These are phyloP conservation scores for Timandra comae DNA, from an alignment of 2,888 invertebrate species.

Conservation along the genomic window DNA sequence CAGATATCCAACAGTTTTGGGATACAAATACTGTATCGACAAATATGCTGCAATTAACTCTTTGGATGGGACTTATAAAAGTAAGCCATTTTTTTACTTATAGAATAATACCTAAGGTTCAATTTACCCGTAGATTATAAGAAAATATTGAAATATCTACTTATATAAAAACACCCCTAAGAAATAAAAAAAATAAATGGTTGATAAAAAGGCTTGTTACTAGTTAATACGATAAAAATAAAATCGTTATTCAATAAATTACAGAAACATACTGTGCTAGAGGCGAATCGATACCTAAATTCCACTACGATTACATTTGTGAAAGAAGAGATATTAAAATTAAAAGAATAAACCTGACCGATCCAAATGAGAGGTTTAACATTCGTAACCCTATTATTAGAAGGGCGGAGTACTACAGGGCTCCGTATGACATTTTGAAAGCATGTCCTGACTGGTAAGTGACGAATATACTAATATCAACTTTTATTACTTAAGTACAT, in stretches of 20 bases:
- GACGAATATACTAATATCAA: background rate
- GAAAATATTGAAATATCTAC: too few relatives aligned
- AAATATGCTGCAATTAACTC: constrained; percentile 58
- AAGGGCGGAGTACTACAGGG: constrained; percentile 64
- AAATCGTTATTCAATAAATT: too few relatives aligned
- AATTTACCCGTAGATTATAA: too few relatives aligned
- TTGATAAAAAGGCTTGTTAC: too few relatives aligned
- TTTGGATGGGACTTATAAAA: constrained; percentile 59
- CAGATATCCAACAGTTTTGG: constrained; percentile 52
- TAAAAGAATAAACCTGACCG: constrained; percentile 59
- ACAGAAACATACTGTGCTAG: constrained; percentile 60
- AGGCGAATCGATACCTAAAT: constrained; percentile 58
- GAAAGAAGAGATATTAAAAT: constrained; percentile 60
- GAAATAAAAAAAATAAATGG: too few relatives aligned
- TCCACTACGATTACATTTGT: constrained; percentile 69
- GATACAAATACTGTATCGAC: constrained; percentile 63
- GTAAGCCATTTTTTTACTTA: too few relatives aligned
- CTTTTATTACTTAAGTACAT: background rate
- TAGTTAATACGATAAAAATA: too few relatives aligned
- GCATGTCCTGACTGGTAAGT: constrained; percentile 66
- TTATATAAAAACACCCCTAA: too few relatives aligned
- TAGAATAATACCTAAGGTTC: too few relatives aligned
- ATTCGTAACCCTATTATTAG: constrained; percentile 60
- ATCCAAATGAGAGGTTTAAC: constrained; percentile 65
- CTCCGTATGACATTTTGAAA: constrained; percentile 63